These are phyloP conservation scores for Mormyrus iriodes DNA, from an alignment of 2,113 vertebrate genomes.

Conservation along the genomic window DNA sequence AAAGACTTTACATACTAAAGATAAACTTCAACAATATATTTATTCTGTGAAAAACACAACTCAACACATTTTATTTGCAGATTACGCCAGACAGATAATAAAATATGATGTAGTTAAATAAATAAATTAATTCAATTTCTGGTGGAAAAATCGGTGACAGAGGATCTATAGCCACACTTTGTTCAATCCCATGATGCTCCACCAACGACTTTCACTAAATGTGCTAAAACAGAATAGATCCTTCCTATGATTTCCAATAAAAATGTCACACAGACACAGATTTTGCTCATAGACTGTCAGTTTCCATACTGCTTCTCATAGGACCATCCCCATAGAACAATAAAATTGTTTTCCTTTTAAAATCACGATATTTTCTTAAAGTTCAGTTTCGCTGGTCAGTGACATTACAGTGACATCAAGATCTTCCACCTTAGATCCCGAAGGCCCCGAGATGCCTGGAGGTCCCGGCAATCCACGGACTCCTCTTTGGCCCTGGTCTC, in stretches of 20 bases:
- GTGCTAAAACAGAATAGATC: background rate
- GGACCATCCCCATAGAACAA: background rate
- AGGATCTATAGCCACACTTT: background rate
- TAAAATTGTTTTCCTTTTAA: background rate
- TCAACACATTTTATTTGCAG: background rate
- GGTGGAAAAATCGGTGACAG: background rate
- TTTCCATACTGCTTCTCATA: background rate
- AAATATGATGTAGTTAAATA: background rate
- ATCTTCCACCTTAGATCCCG: constrained; percentile 72
- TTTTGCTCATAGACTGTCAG: background rate
- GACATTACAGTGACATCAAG: background rate
- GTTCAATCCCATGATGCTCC: background rate
- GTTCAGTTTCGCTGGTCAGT: background rate
- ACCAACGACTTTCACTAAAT: background rate
- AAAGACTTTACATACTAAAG: background rate
- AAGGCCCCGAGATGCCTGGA: constrained; percentile 67
- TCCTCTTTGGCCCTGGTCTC: constrained; percentile 80
- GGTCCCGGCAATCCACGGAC: constrained; percentile 76
- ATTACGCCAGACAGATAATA: background rate
- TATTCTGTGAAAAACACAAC: background rate
- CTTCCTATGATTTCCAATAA: background rate
- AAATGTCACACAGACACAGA: background rate
- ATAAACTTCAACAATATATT: background rate
- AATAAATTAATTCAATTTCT: background rate
- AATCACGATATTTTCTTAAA: background rate